A percentile compares a stretch with the other conserved stretches of the same genome.
These are phyloP conservation scores for Momotus momota DNA, from an alignment of 2,797 vertebrate genomes.

Conservation along the genomic window DNA sequence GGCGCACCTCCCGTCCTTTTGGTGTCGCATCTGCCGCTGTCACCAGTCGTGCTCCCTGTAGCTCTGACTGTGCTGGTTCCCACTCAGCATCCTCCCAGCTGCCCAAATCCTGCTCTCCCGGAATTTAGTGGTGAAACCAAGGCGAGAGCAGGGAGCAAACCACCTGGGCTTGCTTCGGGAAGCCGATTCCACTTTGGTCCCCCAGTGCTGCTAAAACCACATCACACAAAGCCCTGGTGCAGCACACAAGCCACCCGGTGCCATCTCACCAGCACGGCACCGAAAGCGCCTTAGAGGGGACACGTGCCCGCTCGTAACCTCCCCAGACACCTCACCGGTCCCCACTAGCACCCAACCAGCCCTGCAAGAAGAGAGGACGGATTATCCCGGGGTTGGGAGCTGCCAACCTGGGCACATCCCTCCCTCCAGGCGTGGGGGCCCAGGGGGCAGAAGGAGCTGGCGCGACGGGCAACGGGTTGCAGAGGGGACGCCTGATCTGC, in stretches of 20 bases:
- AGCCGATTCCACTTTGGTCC: neutral
- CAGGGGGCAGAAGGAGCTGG: neutral
- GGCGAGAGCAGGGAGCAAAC: neutral
- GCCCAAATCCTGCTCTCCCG: neutral
- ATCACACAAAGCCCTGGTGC: neutral
- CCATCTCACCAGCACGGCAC: neutral
- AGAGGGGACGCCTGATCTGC: slow-evolving; percentile 1
- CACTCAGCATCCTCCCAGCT: neutral
- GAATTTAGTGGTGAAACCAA: neutral
- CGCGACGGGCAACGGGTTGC: neutral
- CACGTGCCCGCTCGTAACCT: rapidly evolving
- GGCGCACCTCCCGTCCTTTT: rapidly evolving
- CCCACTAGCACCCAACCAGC: neutral
- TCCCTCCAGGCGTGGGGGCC: neutral
- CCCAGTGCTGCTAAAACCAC: neutral
- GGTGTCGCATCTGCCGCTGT: too few species aligned
- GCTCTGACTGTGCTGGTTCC: neutral
- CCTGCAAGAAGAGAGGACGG: neutral
- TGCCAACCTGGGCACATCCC: neutral
- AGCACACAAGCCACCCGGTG: rapidly evolving
- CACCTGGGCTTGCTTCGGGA: rapidly evolving
- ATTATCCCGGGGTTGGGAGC: neutral
- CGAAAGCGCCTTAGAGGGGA: neutral
- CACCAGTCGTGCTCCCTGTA: neutral
- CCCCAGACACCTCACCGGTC: neutral